Base-by-base conservation (phyloP, 2,113 vertebrate species). In the Paracanthobrama guichenoti region DNA sequence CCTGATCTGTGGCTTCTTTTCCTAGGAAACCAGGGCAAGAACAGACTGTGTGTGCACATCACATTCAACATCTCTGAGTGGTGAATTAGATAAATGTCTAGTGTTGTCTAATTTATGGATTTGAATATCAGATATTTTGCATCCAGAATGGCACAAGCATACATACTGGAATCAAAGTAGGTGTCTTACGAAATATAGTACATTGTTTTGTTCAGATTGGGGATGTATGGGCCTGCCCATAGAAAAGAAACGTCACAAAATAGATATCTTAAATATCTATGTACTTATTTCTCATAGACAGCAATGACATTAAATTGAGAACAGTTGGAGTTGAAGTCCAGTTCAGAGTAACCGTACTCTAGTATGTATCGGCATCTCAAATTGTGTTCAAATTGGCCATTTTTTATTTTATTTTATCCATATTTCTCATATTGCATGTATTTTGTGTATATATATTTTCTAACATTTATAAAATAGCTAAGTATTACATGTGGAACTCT, bases 1-100 rank as follows among this genome's bases (percentile, higher is more conserved):
- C 79, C 88, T 50, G 67, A 83, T 69, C 79, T 81, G 26, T 81
- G 64, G 50, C 79, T 81, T 71, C 6, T 71, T 81, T 57, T 71
- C 31, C 48, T 55, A 42, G 42, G 91, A 91, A 91, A 83, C 76
- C 74, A 82, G 86, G 85, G 6, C 77, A 89, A 84, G 16, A 86
- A 79, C 62, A 50, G 86, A 84, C 88, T 89, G 79, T 89, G 86
- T 91, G 46, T 88, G 16, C 22, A 87, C 80, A 91, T 94, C 90
- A 93, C 87, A 83, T 91, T 66, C 55, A 84, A 78, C 48, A 57
- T 85, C 71, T 87, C 62, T 73, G 5, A 86, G 81, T 84, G 42
- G 42, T 81, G 78, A 84, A 79, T 91, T 87, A 85, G 87, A 91
- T 86, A 82, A 88, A 87, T 86, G 77, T 42, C 55, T 50, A 11